These are phyloP conservation scores for Daphoenositta chrysoptera DNA, from an alignment of 2,113 vertebrate genomes.

Conservation along the genomic window DNA sequence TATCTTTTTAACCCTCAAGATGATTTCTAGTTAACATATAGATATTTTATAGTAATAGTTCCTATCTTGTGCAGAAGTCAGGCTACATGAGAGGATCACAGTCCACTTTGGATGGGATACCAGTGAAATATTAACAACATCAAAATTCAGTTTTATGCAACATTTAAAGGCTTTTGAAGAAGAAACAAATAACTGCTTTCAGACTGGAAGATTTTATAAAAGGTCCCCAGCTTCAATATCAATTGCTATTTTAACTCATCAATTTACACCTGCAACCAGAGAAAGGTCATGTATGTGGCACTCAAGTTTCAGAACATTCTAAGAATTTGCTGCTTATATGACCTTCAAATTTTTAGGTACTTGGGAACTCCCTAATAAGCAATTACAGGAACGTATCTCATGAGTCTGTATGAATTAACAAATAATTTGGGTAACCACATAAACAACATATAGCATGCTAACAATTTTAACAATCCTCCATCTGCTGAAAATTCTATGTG, in stretches of 20 bases:
- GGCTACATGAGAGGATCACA: background rate
- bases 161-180: background rate
- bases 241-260: background rate
- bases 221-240: background rate
- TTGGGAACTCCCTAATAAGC: background rate
- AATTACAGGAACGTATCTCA: background rate
- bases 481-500: background rate
- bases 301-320: background rate
- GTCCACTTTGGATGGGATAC: background rate
- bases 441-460: background rate
- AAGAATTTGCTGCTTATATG: background rate
- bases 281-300: background rate
- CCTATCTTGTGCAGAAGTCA: background rate
- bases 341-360: background rate
- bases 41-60: background rate
- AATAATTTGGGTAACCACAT: background rate
- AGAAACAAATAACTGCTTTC: background rate
- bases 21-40: background rate
- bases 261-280: background rate
- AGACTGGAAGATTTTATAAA: background rate
- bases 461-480: background rate
- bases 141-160: background rate
- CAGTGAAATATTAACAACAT: background rate
- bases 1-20: background rate
- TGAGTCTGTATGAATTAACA: background rate